These are phyloP conservation scores for Lasiurus cinereus DNA, from an alignment of 2,113 vertebrate species.

Conservation along the genomic window DNA sequence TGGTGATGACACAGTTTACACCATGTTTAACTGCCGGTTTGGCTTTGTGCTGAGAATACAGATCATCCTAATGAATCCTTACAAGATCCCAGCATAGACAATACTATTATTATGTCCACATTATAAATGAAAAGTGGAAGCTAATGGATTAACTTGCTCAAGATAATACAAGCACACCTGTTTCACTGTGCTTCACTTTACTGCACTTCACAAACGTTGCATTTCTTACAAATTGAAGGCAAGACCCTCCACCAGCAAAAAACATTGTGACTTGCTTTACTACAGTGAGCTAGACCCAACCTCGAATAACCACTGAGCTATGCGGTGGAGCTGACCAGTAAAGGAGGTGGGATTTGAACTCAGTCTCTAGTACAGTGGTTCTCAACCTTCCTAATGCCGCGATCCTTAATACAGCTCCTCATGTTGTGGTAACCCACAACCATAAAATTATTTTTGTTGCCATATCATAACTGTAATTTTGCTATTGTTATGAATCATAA, in stretches of 20 bases:
- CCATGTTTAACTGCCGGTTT: neutral
- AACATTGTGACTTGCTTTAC: too few relatives aligned
- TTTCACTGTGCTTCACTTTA: neutral
- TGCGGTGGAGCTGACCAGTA: neutral
- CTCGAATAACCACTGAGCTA: neutral
- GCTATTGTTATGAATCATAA: too few relatives aligned
- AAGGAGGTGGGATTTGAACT: neutral
- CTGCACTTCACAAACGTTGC: neutral
- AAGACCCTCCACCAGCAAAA: neutral
- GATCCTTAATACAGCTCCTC: too few relatives aligned
- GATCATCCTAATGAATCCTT: neutral
- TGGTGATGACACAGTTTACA: neutral
- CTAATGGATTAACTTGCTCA: neutral
- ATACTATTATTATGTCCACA: neutral
- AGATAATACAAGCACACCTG: neutral
- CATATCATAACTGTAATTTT: too few relatives aligned
- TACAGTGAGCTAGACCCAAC: too few relatives aligned
- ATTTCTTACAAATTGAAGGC: neutral
- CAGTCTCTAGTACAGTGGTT: neutral
- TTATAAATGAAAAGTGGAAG: neutral
- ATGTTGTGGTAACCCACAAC: too few relatives aligned
- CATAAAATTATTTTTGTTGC: too few relatives aligned
- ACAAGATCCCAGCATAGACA: neutral
- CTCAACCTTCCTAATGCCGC: too few relatives aligned
- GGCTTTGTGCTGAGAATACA: neutral